phyloP scores from a whole-genome alignment of 2,888 invertebrate species.

The Microdon myrmicae region DNA sequence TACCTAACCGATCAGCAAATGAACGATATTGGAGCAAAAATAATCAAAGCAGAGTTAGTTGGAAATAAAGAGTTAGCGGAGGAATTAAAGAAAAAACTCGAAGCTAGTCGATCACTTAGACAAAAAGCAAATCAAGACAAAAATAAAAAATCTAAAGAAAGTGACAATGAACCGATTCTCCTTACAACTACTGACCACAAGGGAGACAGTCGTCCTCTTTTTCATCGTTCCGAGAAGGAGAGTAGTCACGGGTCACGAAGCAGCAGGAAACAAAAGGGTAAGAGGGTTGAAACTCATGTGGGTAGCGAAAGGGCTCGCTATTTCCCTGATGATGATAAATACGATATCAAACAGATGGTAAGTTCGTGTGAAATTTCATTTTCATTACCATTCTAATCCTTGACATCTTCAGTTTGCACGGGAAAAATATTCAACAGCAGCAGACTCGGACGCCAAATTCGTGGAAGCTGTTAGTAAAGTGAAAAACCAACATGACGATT shows the following conservation, averaged over 20 bases:
- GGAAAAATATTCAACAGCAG: constrained; percentile 82
- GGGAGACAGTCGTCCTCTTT: constrained; percentile 77
- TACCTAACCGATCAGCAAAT: constrained; percentile 82
- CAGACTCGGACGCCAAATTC: constrained; percentile 84
- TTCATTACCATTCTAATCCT: neutral
- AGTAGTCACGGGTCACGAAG: constrained; percentile 52
- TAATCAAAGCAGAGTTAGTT: constrained; percentile 94
- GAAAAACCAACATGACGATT: constrained; percentile 74
- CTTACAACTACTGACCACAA: constrained; percentile 75
- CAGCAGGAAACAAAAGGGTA: constrained; percentile 40
- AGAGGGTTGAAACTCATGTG: constrained; percentile 76
- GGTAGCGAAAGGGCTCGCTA: constrained; percentile 81
- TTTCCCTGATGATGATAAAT: constrained; percentile 90
- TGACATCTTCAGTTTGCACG: constrained; percentile 73
- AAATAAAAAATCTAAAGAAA: constrained; percentile 18
- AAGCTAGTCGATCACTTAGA: constrained; percentile 72
- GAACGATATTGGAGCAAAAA: constrained; percentile 89
- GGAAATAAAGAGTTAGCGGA: constrained; percentile 78
- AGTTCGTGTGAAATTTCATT: constrained; percentile 31
- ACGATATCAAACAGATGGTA: constrained; percentile 85
- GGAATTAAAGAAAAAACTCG: constrained; percentile 80
- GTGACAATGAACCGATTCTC: constrained; percentile 70
- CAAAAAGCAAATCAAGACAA: constrained; percentile 27
- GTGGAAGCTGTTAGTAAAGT: constrained; percentile 77
- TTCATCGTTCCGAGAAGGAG: constrained; percentile 52